Evolutionary conservation across 2,797 vertebrate genomes (phyloP), one percentile per base, ranked within the genome.

Genomic region (Gobio occitaniae): DNA sequence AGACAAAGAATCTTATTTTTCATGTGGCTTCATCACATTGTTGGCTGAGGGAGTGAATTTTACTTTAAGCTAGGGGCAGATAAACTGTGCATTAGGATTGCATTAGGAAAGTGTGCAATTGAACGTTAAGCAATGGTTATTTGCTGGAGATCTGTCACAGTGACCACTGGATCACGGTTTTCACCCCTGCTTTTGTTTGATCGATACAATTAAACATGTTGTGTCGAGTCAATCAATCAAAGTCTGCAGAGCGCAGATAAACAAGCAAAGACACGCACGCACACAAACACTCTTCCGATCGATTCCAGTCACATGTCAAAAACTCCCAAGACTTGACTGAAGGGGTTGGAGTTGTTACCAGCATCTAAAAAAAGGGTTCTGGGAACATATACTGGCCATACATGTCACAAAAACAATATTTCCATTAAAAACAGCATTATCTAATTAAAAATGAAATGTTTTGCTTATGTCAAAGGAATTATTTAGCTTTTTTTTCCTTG

Each of bases 251-350:
- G 13, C 50, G 15, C 38, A 66, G 69, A 65, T 76, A 81, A 74
- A 87, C 78, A 77, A 75, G 59, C 50, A 7, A 36, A 47, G 25
- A 69, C 82, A 82, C 83, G 50, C 74, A 68, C 83, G 16, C 6
- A 75, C 86, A 87, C 89, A 89, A 76, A 87, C 88, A 89, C 82
- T 87, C 85, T 79, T 87, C 59, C 84, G 2, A 69, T 87, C 79
- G 32, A 80, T 75, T 68, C 44, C 48, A 61, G 78, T 75, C 80
- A 50, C 50, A 38, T 78, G 56, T 71, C 63, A 77, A 21, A 48
- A 25, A 50, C 44, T 10, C 21, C 32, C 41, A 72, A 74, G 54
- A 59, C 68, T 63, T 47, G 7, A 44, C 56, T n/a, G 50, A 56
- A 44, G 4, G 36, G 65, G 15, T 54, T 44, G 52, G 21, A 44